These are phyloP conservation scores for Strigamia crassipes DNA, from an alignment of 2,888 invertebrate genomes.

Conservation along the genomic window DNA sequence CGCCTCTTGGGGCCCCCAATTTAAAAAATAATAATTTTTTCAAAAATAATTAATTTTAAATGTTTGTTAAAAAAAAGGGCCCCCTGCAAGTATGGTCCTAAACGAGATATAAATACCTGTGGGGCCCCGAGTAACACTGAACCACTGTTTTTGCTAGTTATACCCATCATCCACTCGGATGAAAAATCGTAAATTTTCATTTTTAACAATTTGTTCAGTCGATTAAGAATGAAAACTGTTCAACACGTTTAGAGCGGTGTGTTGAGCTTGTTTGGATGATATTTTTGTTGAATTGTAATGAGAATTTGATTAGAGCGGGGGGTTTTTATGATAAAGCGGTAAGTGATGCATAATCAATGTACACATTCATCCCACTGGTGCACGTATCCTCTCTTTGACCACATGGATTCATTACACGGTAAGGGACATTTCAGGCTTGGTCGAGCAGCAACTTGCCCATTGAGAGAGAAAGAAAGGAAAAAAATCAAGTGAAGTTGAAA, in stretches of 20 bases:
- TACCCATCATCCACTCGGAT: too few relatives aligned
- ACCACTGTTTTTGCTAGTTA: too few relatives aligned
- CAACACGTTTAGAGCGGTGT: not conserved
- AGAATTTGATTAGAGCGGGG: constrained; percentile 21
- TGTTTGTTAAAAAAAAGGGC: too few relatives aligned
- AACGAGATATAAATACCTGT: too few relatives aligned
- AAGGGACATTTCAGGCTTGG: constrained; percentile 30
- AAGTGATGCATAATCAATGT: constrained; percentile 16
- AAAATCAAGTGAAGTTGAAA: not conserved
- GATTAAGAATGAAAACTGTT: too few relatives aligned
- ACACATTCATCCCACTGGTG: not conserved
- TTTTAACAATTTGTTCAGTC: too few relatives aligned
- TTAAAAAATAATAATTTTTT: too few relatives aligned
- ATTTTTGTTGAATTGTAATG: constrained; percentile 12
- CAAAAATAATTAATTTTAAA: too few relatives aligned
- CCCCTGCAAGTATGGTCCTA: too few relatives aligned
- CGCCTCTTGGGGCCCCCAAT: too few relatives aligned
- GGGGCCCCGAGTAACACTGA: too few relatives aligned
- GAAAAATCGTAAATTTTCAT: too few relatives aligned
- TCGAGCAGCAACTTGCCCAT: constrained; percentile 26
- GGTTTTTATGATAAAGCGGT: not conserved
- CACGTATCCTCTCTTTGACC: constrained; percentile 14
- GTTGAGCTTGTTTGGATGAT: not conserved
- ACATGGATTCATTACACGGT: constrained; percentile 17
- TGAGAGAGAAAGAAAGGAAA: not conserved